Evolutionary conservation across 2,113 vertebrate genomes (phyloP).

Genomic region (Scolopax mira): DNA sequence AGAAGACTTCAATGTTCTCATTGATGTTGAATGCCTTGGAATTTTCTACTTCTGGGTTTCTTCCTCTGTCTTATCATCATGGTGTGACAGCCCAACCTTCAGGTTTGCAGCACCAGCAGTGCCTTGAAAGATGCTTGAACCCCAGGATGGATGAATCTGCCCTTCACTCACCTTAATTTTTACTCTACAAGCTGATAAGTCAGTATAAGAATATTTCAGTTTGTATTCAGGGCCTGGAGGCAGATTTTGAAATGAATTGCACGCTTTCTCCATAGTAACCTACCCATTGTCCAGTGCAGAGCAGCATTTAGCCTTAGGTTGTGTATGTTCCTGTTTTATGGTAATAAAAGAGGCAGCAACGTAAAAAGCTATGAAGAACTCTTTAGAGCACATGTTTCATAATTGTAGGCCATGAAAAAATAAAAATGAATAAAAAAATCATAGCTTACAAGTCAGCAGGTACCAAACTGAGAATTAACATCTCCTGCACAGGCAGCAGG

Average conservation of each 20-base stretch:
- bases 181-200: not conserved
- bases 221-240: not conserved
- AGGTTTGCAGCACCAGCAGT: not conserved
- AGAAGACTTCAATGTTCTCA: not conserved
- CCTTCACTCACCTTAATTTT: not conserved
- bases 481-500: not conserved
- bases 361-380: constrained; percentile 1
- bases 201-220: not conserved
- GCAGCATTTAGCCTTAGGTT: constrained; percentile 26
- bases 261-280: not conserved
- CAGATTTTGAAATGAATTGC: constrained; percentile 21
- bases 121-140: not conserved
- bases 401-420: constrained; percentile 13
- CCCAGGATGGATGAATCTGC: not conserved
- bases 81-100: not conserved
- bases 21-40: not conserved
- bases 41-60: not conserved
- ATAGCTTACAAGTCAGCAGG: not conserved
- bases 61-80: not conserved
- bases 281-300: not conserved
- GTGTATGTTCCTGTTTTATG: constrained; percentile 1
- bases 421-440: not conserved
- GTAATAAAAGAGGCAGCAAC: not conserved
- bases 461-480: not conserved
- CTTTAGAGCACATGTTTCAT: constrained; percentile 25